These are phyloP conservation scores for Crocodylus rhombifer DNA, from an alignment of 2,797 vertebrate genomes.

Conservation along the genomic window DNA sequence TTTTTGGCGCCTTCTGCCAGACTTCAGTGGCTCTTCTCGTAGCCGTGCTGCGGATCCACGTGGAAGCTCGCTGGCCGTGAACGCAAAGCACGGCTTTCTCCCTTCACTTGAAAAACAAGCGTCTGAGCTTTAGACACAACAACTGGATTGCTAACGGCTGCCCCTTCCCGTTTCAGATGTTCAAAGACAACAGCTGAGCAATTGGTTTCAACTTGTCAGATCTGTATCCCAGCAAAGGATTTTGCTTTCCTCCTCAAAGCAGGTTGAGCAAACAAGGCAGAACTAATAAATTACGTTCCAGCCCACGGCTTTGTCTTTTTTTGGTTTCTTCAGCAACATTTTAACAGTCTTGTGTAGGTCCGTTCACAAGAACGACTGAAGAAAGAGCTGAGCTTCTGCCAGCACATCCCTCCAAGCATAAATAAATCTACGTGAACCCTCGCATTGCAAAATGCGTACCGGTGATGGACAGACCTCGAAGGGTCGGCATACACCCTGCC, in stretches of 20 bases:
- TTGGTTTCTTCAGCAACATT: not conserved
- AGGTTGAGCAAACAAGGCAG: not conserved
- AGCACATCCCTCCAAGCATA: not conserved
- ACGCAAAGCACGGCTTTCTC: not conserved
- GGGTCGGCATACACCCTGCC: not conserved
- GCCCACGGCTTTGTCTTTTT: not conserved
- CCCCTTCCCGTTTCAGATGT: not conserved
- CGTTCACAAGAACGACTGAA: too few species aligned
- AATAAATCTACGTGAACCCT: not conserved
- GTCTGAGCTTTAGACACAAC: not conserved
- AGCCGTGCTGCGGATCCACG: not conserved
- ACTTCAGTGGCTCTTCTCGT: not conserved
- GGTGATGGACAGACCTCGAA: slow-evolving; percentile 64
- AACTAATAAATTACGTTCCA: not conserved
- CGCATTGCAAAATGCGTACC: slow-evolving; percentile 27
- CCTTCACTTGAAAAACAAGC: not conserved
- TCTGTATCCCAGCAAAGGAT: not conserved
- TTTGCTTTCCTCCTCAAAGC: not conserved
- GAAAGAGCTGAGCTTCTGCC: not conserved
- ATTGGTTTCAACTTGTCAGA: not conserved
- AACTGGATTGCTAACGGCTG: not conserved
- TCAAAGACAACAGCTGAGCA: not conserved
- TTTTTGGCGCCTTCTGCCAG: not conserved
- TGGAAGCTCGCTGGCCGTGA: not conserved
- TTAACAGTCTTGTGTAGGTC: not conserved